phyloP scores from a whole-genome alignment of 2,797 vertebrate genomes.

The Calcarius lapponicus region DNA sequence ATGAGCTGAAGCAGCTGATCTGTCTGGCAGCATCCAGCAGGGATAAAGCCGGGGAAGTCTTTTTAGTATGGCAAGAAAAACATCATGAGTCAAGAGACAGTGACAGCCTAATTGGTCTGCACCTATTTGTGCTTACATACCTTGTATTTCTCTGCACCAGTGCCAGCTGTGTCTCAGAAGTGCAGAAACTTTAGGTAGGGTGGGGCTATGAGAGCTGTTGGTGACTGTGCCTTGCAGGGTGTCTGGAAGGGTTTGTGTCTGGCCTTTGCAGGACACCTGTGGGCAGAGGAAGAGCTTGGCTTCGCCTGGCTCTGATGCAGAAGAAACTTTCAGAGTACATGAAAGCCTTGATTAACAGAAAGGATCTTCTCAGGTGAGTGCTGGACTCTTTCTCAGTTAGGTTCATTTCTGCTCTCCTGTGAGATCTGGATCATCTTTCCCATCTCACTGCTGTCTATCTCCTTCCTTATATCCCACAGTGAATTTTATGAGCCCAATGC shows the following conservation, averaged over 20 bases:
- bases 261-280: conserved; percentile 86
- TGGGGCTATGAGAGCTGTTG: background rate
- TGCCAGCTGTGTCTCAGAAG: background rate
- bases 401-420: background rate
- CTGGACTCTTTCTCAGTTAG: background rate
- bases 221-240: background rate
- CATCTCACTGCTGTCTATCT: background rate
- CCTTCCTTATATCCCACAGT: conserved; percentile 66
- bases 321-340: conserved; percentile 99
- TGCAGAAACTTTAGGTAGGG: background rate
- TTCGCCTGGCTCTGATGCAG: conserved; percentile 97
- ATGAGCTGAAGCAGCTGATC: background rate
- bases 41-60: background rate
- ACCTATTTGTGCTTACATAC: background rate
- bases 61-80: background rate
- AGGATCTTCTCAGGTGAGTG: conserved; percentile 93
- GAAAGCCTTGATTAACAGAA: conserved; percentile 99
- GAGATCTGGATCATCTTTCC: background rate
- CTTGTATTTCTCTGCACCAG: background rate
- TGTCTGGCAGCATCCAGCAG: background rate
- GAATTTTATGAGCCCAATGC: conserved; percentile 97
- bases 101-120: background rate
- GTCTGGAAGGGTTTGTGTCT: conserved; percentile 43
- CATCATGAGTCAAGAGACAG: background rate
- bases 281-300: conserved; percentile 96